Evolutionary conservation across 2,888 invertebrate species (phyloP), one percentile per base, ranked within the genome.

Genomic region (Eueremaeus valkanovi): DNA sequence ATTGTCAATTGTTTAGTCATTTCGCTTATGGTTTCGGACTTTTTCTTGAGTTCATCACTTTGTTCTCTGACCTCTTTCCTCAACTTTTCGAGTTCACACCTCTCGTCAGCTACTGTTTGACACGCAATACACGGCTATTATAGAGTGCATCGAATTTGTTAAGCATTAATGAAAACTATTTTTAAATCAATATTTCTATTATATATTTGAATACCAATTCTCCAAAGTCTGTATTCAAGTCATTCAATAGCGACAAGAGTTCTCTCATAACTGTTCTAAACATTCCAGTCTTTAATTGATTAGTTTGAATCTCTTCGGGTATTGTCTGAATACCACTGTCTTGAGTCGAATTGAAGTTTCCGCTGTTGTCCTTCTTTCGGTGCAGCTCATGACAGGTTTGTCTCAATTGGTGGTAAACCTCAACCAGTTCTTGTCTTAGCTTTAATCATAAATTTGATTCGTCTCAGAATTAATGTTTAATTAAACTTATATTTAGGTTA

Each of bases 31-130:
- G 90, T 85, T 77, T 92, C 92, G 76, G 90, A 89, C 81, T 91
- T 89, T 82, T 90, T 88, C 80, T 91, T 90, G 70, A 93, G 87
- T 85, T 93, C 92, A 31, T 91, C 87, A 81, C 91, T 91, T 74
- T 91, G 86, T 79, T 92, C 91, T 78, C 90, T 86, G 9, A 92
- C 87, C 73, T 91, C 89, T 31, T 90, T 87, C 76, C 90, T 88
- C 21, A 91, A 88, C 79, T 90, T 89, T 72, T 92, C 92, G 5
- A 80, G 76, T 42, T 79, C 78, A 31, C 75, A 74, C 21, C 78
- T 74, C 40, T 80, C 80, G 2, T 75, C 72, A 58, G 75, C 78
- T 18, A 80, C 75, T 13, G 78, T 73, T 33, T 80, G 80, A 73
- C 81, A 81, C 3, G 78, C 61, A 24, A 77, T 42, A 70, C 81